These are phyloP conservation scores for Rhyacophila evoluta DNA, from an alignment of 2,888 invertebrate genomes.

Conservation along the genomic window DNA sequence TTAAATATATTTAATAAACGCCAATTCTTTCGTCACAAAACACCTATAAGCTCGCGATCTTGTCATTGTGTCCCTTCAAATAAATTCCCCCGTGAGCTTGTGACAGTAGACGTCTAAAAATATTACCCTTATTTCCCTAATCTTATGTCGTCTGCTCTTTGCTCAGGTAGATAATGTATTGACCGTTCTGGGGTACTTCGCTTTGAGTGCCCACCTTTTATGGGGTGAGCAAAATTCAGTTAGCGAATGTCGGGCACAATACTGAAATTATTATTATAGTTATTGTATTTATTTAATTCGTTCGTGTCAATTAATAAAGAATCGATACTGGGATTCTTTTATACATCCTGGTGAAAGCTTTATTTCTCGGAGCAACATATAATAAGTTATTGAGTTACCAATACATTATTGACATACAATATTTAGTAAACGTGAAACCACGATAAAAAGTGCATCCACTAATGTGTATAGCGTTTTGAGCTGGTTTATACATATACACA, in stretches of 20 bases:
- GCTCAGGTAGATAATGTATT: constrained; percentile 24
- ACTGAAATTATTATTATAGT: not conserved
- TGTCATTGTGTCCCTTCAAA: constrained; percentile 6
- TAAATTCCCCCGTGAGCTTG: constrained; percentile 12
- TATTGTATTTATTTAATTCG: not conserved
- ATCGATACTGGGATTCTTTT: too few species aligned
- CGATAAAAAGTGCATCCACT: too few species aligned
- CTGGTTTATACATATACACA: too few species aligned
- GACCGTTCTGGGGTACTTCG: not conserved
- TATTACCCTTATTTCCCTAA: constrained; percentile 24
- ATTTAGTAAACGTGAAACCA: too few species aligned
- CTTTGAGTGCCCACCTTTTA: not conserved
- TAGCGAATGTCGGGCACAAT: not conserved
- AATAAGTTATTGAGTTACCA: too few species aligned
- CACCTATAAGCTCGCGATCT: not conserved
- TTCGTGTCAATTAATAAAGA: not conserved
- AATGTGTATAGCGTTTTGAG: too few species aligned
- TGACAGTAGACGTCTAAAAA: constrained; percentile 22
- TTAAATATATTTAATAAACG: not conserved
- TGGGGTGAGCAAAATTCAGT: not conserved
- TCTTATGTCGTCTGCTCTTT: constrained; percentile 24
- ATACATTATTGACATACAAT: too few species aligned
- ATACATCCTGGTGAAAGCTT: too few species aligned
- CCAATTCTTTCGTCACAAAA: not conserved
- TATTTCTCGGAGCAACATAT: too few species aligned